Conservation (phyloP, 2,113 vertebrate species). For the Perca fluviatilis region DNA sequence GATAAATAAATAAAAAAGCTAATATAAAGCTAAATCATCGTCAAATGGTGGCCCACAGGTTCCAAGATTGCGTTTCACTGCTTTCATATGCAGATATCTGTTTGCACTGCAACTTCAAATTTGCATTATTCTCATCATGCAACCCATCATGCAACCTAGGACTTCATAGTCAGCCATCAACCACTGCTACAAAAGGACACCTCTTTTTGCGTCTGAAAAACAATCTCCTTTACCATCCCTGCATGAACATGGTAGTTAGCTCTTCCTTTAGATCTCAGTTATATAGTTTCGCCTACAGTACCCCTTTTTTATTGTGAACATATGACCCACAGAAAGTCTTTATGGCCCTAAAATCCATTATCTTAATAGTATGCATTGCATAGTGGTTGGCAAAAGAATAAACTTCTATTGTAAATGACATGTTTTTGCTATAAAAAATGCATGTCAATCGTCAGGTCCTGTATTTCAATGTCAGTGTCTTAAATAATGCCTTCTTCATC, state of each 20-base stretch:
- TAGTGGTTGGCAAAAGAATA: conserved; percentile 9
- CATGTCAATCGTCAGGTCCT: background rate
- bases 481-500: conserved; percentile 1
- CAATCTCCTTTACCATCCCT: background rate
- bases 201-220: background rate
- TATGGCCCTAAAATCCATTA: conserved; percentile 14
- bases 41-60: too few relatives aligned
- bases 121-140: too few relatives aligned
- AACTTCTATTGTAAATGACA: background rate
- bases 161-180: background rate
- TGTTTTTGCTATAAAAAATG: conserved; percentile 8
- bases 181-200: background rate
- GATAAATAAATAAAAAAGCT: too few relatives aligned
- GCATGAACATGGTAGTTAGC: conserved; percentile 15
- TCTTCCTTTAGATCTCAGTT: conserved; percentile 6
- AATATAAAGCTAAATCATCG: too few relatives aligned
- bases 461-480: background rate
- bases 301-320: conserved; percentile 1
- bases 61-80: too few relatives aligned
- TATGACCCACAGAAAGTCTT: conserved; percentile 8
- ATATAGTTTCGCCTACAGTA: background rate
- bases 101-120: too few relatives aligned
- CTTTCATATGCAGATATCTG: too few relatives aligned
- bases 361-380: conserved; percentile 2
- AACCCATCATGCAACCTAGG: background rate